These are phyloP conservation scores for Corynorhinus townsendii DNA, from an alignment of 2,113 vertebrate genomes.

Conservation along the genomic window DNA sequence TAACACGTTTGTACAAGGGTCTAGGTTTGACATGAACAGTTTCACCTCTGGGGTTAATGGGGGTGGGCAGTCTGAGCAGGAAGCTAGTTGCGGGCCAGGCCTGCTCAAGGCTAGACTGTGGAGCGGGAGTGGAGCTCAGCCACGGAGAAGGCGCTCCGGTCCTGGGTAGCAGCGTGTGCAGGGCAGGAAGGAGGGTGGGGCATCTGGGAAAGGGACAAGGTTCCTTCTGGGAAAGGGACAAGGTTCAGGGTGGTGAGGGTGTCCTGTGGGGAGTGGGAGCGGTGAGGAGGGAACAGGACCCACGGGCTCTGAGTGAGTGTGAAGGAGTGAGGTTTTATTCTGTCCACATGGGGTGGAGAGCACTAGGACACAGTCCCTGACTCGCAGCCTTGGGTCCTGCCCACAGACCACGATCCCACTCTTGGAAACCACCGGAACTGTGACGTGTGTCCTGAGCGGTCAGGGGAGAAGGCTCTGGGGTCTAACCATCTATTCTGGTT, in stretches of 20 bases:
- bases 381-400: background rate
- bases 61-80: background rate
- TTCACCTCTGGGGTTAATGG: background rate
- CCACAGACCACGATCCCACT: fast-evolving
- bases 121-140: fast-evolving
- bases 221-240: background rate
- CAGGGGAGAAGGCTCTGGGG: background rate
- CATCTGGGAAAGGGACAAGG: background rate
- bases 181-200: background rate
- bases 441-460: background rate
- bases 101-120: too few relatives aligned
- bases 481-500: too few relatives aligned
- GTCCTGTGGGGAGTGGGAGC: fast-evolving
- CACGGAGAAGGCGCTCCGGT: background rate
- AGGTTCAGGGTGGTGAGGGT: background rate
- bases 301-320: background rate
- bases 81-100: background rate
- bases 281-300: too few relatives aligned
- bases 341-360: background rate
- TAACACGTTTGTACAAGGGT: background rate
- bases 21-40: background rate
- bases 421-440: background rate
- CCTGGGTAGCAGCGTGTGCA: fast-evolving
- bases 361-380: fast-evolving
- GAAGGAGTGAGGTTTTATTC: background rate